Percentiles rank a stretch among this genome's conserved stretches.
Conservation (phyloP, 2,113 vertebrate species). For the Hassar affinis region DNA sequence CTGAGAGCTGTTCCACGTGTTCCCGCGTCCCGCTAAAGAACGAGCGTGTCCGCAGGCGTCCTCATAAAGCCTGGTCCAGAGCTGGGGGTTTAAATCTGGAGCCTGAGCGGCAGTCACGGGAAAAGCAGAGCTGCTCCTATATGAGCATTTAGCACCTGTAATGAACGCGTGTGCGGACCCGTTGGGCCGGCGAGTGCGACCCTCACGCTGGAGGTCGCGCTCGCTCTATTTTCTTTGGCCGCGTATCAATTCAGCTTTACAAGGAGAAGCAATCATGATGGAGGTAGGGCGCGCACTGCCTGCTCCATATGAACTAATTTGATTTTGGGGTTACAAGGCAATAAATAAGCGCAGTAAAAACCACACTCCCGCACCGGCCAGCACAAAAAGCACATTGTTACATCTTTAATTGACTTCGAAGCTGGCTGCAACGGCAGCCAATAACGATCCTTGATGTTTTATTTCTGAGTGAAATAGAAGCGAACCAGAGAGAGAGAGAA, state of each 20-base stretch:
- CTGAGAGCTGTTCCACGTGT: conserved; percentile 53
- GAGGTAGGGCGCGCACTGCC: conserved; percentile 38
- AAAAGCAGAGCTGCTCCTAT: conserved; percentile 54
- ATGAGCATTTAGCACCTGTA: conserved; percentile 70
- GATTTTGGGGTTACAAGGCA: conserved; percentile 71
- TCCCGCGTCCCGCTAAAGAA: conserved; percentile 57
- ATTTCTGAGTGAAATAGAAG: conserved; percentile 62
- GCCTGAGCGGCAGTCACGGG: conserved; percentile 14
- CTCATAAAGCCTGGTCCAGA: conserved; percentile 59
- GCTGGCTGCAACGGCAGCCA: conserved; percentile 50
- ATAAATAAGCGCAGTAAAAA: conserved; percentile 74
- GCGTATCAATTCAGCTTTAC: conserved; percentile 59
- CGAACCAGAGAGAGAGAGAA: conserved; percentile 34
- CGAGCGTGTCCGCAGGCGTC: conserved; percentile 52
- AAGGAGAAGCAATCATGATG: conserved; percentile 64
- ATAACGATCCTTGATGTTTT: conserved; percentile 63
- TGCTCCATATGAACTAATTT: conserved; percentile 71
- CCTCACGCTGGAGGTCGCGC: conserved; percentile 31
- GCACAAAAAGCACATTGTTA: conserved; percentile 68
- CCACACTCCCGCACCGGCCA: conserved; percentile 45
- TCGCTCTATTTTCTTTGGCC: conserved; percentile 66
- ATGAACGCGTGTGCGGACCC: conserved; percentile 58
- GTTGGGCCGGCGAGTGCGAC: conserved; percentile 36
- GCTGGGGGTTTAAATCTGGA: conserved; percentile 38
- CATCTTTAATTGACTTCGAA: conserved; percentile 69